Evolutionary conservation across 2,113 vertebrate species (phyloP), one percentile per base, ranked within the genome.

Genomic region (Xenopus laevis): DNA sequence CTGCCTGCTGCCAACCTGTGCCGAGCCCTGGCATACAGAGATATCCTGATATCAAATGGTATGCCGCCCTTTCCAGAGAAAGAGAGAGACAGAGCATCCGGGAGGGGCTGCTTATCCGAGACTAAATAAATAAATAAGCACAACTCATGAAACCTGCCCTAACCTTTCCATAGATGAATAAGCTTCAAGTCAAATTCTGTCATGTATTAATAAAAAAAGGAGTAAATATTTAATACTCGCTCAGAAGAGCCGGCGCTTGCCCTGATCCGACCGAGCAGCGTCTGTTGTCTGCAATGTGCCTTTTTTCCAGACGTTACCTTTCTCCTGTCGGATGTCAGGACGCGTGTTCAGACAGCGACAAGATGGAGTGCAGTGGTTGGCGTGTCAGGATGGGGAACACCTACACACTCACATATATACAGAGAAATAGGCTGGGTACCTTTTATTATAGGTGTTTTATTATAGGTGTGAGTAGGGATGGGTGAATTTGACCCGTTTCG

Each of bases 201-300:
- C 66, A 76, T 76, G 73, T 76, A 76, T 76, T 76, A 76, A 69
- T 76, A 69, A 76, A 69, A 69, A 55, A 55, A 55, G 30, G 3
- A 8, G 65, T 76, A 76, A 76, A 76, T 76, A 76, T 76, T 76
- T 76, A 63, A 76, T 76, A 63, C 27, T 9, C 33, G 33, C 66
- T 21, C 13, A 46, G 65, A 50, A 46, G 33, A 76, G 58, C 58
- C 73, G 16, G 33, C 18, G 30, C 45, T 63, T 69, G 17, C 58
- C n/a, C 27, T 64, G 73, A 13, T 6, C 33, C 33, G 33, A 40
- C 33, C 8, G 33, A 40, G 5, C 33, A 9, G 33, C 33, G 8
- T 40, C 33, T 40, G 33, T 40, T 4, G 33, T 40, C 33, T 75
- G 65, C 65, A 33, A 15, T 52, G 23, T 50, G 65, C n/a, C 21